These are phyloP conservation scores for Drosophila parvula DNA, from an alignment of 1,140 invertebrate genomes.

Conservation along the genomic window DNA sequence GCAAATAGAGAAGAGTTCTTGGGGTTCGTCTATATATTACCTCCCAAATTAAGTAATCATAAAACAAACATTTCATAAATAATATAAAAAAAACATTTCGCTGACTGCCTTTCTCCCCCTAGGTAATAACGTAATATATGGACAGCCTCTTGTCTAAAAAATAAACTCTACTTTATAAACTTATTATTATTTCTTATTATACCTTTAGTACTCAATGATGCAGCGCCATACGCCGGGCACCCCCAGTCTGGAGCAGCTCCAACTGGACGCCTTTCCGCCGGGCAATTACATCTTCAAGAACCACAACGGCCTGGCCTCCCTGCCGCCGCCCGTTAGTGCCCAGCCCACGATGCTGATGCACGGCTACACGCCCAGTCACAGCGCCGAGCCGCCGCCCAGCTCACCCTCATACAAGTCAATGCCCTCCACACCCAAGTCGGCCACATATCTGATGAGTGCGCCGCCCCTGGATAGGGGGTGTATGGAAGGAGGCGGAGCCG, in stretches of 20 bases:
- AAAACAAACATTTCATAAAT: no score
- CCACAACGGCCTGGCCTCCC: slow-evolving; percentile 61
- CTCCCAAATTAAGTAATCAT: no score
- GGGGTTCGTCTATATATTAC: no score
- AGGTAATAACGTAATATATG: no score
- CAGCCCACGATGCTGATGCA: slow-evolving; percentile 74
- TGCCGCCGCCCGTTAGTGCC: slow-evolving; percentile 54
- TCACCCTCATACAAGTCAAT: slow-evolving; percentile 75
- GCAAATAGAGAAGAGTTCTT: background rate
- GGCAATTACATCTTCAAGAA: slow-evolving; percentile 71
- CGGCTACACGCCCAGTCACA: slow-evolving; percentile 61
- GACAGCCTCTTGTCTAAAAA: no score
- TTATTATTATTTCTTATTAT: background rate
- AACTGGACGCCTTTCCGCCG: slow-evolving; percentile 53
- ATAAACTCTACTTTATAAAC: background rate
- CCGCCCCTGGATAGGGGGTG: slow-evolving; percentile 64
- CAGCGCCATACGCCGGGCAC: slow-evolving; percentile 59
- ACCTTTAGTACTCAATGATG: slow-evolving; percentile 61
- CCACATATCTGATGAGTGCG: slow-evolving; percentile 62
- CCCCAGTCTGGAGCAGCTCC: slow-evolving; percentile 60
- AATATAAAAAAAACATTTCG: no score
- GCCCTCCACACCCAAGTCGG: slow-evolving; percentile 79
- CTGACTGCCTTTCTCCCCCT: no score
- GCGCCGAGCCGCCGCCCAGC: slow-evolving; percentile 57
- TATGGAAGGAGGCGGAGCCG: slow-evolving; percentile 12